A percentile compares a stretch with the other conserved stretches of the same genome.
Evolutionary conservation across 2,888 invertebrate species (phyloP).

Genomic region (Cyrtodaria siliqua): DNA sequence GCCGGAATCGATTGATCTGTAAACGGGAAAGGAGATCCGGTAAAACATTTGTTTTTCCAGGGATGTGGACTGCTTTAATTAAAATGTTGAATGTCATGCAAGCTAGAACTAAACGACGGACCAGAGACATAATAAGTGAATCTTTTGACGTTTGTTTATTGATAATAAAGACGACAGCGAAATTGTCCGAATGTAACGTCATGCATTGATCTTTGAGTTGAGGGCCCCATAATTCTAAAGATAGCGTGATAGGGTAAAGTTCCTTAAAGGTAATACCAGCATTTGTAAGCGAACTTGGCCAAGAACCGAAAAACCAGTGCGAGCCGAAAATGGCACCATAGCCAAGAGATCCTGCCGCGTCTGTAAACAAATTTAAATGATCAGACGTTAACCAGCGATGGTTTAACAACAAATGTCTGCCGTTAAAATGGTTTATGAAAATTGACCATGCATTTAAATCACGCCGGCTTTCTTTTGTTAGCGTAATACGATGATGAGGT

Average conservation of each 20-base stretch:
- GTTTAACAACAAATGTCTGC: neutral
- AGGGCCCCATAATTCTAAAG: conserved; percentile 13
- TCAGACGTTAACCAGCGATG: conserved; percentile 4
- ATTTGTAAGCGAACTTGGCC: conserved; percentile 7
- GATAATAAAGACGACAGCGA: conserved; percentile 10
- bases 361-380: conserved; percentile 12
- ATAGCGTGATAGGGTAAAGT: conserved; percentile 26
- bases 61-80: too few species aligned
- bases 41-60: too few species aligned
- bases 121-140: conserved; percentile 12
- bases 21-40: too few species aligned
- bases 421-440: neutral
- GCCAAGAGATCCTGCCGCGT: too few species aligned
- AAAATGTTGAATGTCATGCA: too few species aligned
- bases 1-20: too few species aligned
- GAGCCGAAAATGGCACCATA: conserved; percentile 9
- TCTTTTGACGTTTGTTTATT: conserved; percentile 21
- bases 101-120: conserved; percentile 20
- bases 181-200: conserved; percentile 16
- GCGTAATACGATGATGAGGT: conserved; percentile 11
- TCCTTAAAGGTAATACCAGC: conserved; percentile 27
- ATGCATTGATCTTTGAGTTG: conserved; percentile 13
- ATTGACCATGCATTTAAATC: neutral
- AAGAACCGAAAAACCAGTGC: conserved; percentile 22
- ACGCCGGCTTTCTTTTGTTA: neutral